These are phyloP conservation scores for Helicolenus hilgendorfi DNA, from an alignment of 2,797 vertebrate species.

Conservation along the genomic window DNA sequence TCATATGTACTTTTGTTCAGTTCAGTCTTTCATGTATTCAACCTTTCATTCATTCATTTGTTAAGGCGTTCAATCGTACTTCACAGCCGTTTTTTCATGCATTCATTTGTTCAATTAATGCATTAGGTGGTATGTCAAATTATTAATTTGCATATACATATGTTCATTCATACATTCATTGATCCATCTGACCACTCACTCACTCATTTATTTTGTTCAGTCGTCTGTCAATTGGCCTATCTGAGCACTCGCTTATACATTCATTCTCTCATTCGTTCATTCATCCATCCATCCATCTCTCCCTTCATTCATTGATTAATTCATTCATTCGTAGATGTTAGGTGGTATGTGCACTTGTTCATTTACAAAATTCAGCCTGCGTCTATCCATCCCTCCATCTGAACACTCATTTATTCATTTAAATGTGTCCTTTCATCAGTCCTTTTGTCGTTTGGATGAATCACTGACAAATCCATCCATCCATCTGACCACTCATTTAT, in stretches of 20 bases:
- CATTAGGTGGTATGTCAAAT: background rate
- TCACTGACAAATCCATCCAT: background rate
- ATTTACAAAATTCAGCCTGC: background rate
- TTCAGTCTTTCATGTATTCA: background rate
- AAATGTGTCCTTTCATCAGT: background rate
- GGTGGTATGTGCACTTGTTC: background rate
- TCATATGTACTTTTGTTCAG: background rate
- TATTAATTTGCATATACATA: background rate
- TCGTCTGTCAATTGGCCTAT: background rate
- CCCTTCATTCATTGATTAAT: background rate
- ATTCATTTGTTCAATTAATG: background rate
- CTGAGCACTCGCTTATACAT: background rate
- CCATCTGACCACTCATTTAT: background rate
- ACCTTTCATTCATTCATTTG: background rate
- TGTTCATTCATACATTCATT: background rate
- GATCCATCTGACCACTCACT: no score
- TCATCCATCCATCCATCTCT: background rate
- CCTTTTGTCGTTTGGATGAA: background rate
- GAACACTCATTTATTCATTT: background rate
- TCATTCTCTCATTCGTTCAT: background rate
- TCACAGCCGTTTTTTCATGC: background rate
- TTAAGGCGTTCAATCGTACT: background rate
- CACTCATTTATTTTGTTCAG: background rate
- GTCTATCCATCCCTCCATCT: background rate
- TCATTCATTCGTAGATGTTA: background rate